Base-by-base conservation (phyloP, 2,888 invertebrate species). In the Caenorhabditis sulstoni region DNA sequence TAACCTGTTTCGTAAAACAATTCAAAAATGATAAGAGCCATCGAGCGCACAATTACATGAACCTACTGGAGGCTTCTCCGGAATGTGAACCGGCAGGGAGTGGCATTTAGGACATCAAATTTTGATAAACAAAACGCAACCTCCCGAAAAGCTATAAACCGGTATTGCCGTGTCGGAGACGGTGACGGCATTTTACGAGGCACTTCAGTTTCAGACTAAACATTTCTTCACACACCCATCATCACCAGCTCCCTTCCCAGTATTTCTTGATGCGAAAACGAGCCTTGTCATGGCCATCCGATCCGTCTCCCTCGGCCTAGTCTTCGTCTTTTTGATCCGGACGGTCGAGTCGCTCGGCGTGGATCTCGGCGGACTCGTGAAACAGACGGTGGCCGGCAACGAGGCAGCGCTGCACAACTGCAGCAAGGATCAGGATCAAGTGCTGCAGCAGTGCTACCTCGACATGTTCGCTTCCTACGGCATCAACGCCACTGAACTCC, bases 121-220 rank as follows among this genome's bases (percentile, higher is more conserved):
- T 29, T 29, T 29, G 58, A 68, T 68, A 68, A 68, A 68, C 68
- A 68, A 45, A 68, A 52, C 44, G 45, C 68, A 68, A 62, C 71
- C 71, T 71, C 71, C 71, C 71, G 71, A 71, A 71, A 71, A 49
- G 71, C 71, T 62, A 71, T 71, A 55, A 71, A 71, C 71, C 71
- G 71, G 62, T 71, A 7, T 29, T 29, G 29, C 29, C 29, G 29
- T 45, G 70, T 5, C 71, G 47, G 44, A n/a, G 29, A 52, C 70
- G 70, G 41, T 70, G 70, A 71, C 71, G 71, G 49, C 55, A 71
- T 71, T 71, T 71, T 71, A 71, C 62, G 71, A 71, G 52, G 44
- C 53, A 47, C 18, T 50, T 62, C 55, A 22, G 70, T 61, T 70
- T 61, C 61, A 70, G 70, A 70, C 70, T 70, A 70, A 68, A 59